These are phyloP conservation scores for Aelia acuminata DNA, from an alignment of 2,888 invertebrate species.

Conservation along the genomic window DNA sequence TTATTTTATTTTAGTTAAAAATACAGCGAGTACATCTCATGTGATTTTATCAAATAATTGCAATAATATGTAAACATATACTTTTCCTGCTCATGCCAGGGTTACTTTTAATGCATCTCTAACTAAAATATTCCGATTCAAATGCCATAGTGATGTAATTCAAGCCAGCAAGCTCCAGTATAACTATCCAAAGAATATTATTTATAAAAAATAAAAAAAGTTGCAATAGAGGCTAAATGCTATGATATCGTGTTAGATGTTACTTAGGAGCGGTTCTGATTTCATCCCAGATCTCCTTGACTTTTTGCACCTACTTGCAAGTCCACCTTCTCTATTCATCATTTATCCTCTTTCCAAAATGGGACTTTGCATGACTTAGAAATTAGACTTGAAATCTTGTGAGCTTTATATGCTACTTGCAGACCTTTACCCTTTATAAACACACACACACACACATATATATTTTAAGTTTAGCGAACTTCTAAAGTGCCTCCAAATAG, in stretches of 20 bases:
- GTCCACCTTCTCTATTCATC: not conserved
- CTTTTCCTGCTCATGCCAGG: not conserved
- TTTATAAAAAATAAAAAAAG: not conserved
- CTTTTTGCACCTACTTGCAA: not conserved
- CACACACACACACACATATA: no score
- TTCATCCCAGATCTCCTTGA: not conserved
- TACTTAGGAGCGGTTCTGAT: not conserved
- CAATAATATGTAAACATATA: not conserved
- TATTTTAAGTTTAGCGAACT: no score
- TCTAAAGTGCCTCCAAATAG: no score
- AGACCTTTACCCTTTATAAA: no score
- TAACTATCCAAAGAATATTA: not conserved
- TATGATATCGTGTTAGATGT: not conserved
- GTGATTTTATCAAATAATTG: not conserved
- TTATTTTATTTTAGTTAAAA: not conserved
- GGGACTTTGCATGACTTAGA: not conserved
- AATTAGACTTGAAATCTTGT: not conserved
- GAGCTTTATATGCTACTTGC: no score
- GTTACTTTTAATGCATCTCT: not conserved
- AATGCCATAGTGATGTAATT: no score
- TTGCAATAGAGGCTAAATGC: not conserved
- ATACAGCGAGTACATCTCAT: not conserved
- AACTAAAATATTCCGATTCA: not conserved
- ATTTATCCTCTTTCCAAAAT: not conserved
- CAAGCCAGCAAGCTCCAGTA: no score